Base-by-base conservation (phyloP, 2,113 vertebrate species). In the Pelvicachromis taeniatus region DNA sequence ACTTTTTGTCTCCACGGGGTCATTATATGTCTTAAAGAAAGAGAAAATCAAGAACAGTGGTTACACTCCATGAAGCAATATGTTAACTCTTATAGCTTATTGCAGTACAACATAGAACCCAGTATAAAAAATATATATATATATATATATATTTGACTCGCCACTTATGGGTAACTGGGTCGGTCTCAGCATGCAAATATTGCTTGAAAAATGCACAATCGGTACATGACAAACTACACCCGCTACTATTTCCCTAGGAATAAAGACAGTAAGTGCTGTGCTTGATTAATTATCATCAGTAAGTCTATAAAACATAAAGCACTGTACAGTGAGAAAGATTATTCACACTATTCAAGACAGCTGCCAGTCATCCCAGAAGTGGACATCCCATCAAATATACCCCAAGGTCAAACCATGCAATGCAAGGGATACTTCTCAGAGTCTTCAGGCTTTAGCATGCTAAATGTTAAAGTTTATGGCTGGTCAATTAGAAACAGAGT, bases 1-100 rank as follows among this genome's bases (percentile, higher is more conserved):
- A 75, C 92, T 96, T 96, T 99, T 99, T 23, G 96, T 93, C 89
- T 99, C 98, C 58, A 95, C 96, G 3, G 97, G 97, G 85, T 99
- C 99, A 0, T 96, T 96, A 83, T 99, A 98, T 88, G 97, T 97
- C 98, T 99, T 91, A 88, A 14, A 87, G 55, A 84, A n/a, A 53
- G 45, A 59, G 21, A 63, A 54, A 42, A 79, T 21, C 29, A 70
- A 33, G 2, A 19, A 56, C 5, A 5, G 4, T 5, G n/a, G 5
- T 83, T 40, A 85, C 10, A 48, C 14, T 1, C 3, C 48, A 1
- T 12, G 38, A 1, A 42, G 75, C 48, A 80, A 50, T 7, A 40
- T 14, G 3, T 50, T 56, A 29, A 45, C 9, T 11, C 9, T 40
- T 50, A 0, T 17, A 23, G 4, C 21, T 65, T 9, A 77, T 65